Base-by-base conservation (phyloP, 2,888 invertebrate genomes). In the Lapara coniferarum region DNA sequence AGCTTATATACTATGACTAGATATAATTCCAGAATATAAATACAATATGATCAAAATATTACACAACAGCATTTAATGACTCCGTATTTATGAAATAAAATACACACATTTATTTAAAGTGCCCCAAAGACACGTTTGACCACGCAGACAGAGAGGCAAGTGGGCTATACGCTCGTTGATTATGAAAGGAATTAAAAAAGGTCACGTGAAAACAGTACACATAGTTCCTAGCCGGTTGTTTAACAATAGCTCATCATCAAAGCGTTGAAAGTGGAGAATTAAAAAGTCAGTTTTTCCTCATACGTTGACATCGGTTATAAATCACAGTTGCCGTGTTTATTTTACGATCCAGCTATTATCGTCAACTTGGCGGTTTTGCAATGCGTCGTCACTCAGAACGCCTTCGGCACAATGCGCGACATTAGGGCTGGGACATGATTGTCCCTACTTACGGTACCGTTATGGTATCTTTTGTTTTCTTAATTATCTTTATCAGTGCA, bases 341-440 rank as follows among this genome's bases (percentile, higher is more conserved):
- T 92, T 92, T 90, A 91, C 89, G 89, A 90, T 89, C 86, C 79
- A 82, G 89, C 89, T 91, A 91, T 90, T 90, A 92, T 89, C 89
- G 91, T 89, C 88, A 89, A 87, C 86, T 85, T 83, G 82, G 87
- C 78, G 89, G 91, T 91, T 91, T 92, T 90, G 91, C 91, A 91
- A 91, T 84, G 83, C 85, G 83, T 83, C 84, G 85, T 81, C 81
- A 81, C 79, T 79, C 77, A 77, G 79, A 78, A 74, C 76, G 76
- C 75, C 75, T 78, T 77, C 70, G 73, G 75, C 74, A 79, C 77
- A 74, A 80, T 83, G 77, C 77, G 79, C 77, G 74, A 69, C 68
- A 66, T 57, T 78, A 85, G 84, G 84, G 85, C 70, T 80, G 75
- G 66, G 72, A 69, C 73, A 66, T n/a, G 19, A 67, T 46, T n/a